These are phyloP conservation scores for Elephas maximus DNA, from an alignment of 2,113 vertebrate species.

Conservation along the genomic window DNA sequence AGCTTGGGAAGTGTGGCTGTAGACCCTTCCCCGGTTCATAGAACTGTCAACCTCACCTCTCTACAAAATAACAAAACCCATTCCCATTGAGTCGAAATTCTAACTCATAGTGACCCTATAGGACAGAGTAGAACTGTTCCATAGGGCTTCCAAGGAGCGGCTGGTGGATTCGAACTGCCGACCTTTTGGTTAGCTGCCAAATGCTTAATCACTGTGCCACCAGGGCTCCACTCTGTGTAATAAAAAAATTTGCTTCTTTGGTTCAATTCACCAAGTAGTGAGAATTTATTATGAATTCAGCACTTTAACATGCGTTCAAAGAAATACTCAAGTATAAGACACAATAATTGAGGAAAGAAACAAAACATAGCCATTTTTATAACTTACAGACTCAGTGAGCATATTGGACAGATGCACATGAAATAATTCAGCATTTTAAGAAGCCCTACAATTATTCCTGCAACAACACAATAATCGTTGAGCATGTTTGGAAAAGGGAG, in stretches of 20 bases:
- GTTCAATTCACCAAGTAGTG: not conserved
- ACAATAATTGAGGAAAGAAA: constrained; percentile 39
- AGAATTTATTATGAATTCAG: not conserved
- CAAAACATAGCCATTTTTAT: not conserved
- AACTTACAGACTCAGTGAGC: not conserved
- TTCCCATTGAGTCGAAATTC: no score
- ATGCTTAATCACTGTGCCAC: no score
- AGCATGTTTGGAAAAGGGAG: not conserved
- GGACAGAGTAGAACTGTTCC: no score
- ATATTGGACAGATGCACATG: not conserved
- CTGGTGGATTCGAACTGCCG: no score
- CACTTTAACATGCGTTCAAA: not conserved
- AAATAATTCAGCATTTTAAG: not conserved
- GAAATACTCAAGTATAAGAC: not conserved
- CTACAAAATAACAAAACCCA: no score
- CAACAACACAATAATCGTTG: not conserved
- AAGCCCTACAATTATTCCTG: not conserved
- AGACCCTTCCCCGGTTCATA: not conserved
- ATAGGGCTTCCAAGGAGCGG: no score
- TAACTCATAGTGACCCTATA: no score
- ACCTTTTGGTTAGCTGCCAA: no score
- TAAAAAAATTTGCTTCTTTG: not conserved
- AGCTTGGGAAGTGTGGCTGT: not conserved
- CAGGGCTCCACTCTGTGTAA: not conserved
- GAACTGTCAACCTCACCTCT: not conserved